Evolutionary conservation across 2,113 vertebrate genomes (phyloP).

Genomic region (Sisor rabdophorus): DNA sequence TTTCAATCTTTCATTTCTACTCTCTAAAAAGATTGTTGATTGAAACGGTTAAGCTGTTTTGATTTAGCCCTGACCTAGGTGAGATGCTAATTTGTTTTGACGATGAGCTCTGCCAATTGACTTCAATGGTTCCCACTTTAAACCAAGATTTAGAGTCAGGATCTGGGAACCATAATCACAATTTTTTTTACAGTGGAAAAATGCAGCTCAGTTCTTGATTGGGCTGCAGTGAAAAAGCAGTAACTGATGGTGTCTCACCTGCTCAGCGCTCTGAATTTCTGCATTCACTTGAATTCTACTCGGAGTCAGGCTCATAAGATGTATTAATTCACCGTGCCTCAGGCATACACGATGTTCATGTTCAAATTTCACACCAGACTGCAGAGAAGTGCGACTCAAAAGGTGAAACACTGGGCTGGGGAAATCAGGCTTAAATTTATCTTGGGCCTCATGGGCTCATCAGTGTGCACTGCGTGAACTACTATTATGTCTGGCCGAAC

Average conservation of each 20-base stretch:
- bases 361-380: neutral
- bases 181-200: too few relatives aligned
- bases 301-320: neutral
- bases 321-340: neutral
- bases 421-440: neutral
- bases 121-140: too few relatives aligned
- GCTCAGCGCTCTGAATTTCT: neutral
- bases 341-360: neutral
- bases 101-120: too few relatives aligned
- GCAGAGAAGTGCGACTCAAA: neutral
- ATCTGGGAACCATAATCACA: too few relatives aligned
- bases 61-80: too few relatives aligned
- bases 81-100: too few relatives aligned
- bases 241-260: neutral
- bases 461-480: neutral
- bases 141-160: too few relatives aligned
- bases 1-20: too few relatives aligned
- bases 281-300: neutral
- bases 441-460: neutral
- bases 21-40: too few relatives aligned
- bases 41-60: too few relatives aligned
- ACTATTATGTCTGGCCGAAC: slow-evolving; percentile 10
- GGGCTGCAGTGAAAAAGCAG: neutral
- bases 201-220: too few relatives aligned
- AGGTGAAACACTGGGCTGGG: neutral